Conservation (phyloP, 2,888 invertebrate genomes). For the Chelonus formosanus region DNA sequence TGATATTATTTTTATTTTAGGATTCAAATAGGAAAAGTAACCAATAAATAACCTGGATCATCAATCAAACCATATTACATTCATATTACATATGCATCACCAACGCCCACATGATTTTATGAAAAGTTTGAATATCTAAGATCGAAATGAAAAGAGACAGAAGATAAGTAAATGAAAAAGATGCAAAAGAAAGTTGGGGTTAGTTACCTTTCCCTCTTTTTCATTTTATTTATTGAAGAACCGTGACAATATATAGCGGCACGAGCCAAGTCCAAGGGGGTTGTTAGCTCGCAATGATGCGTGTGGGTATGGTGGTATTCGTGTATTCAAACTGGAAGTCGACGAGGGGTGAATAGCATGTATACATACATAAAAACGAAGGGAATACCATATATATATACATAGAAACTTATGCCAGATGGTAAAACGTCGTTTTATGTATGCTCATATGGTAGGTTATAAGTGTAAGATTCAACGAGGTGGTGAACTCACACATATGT, state of each 20-base stretch:
- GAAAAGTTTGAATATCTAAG: not conserved
- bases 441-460: constrained; percentile 41
- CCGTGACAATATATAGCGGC: constrained; percentile 57
- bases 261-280: constrained; percentile 59
- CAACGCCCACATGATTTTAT: too few species aligned
- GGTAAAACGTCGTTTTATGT: constrained; percentile 49
- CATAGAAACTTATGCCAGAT: constrained; percentile 55
- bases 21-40: too few species aligned
- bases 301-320: constrained; percentile 19
- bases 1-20: too few species aligned
- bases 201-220: constrained; percentile 17
- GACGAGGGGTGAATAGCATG: constrained; percentile 33
- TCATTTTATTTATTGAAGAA: constrained; percentile 29
- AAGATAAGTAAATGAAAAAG: not conserved
- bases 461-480: constrained; percentile 19
- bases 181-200: not conserved
- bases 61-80: too few species aligned
- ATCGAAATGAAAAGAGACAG: constrained; percentile 3
- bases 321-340: constrained; percentile 25
- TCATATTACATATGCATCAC: too few species aligned
- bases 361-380: constrained; percentile 36
- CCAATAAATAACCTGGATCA: too few species aligned
- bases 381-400: constrained; percentile 31
- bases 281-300: constrained; percentile 33
- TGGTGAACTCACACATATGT: not conserved